A percentile compares a stretch with the other conserved stretches of the same genome.
Conservation (phyloP, 2,113 vertebrate species). For the Oreotrochilus melanogaster region DNA sequence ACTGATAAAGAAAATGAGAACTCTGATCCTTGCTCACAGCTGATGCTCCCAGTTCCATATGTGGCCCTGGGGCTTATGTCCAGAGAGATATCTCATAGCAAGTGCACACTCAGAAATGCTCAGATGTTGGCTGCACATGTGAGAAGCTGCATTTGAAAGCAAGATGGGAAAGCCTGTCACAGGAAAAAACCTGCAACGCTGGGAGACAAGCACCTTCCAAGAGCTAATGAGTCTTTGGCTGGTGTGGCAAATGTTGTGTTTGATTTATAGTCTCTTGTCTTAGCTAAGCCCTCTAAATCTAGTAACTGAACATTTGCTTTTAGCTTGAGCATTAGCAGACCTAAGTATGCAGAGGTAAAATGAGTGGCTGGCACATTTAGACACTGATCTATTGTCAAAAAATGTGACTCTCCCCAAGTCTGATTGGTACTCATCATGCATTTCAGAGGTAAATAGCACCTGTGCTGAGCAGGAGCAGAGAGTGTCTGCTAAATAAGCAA, state of each 20-base stretch:
- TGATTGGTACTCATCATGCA: not conserved
- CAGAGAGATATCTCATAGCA: not conserved
- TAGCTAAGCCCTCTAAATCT: not conserved
- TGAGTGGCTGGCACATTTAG: not conserved
- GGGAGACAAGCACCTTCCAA: not conserved
- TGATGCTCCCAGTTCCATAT: not conserved
- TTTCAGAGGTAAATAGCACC: slow-evolving; percentile 18
- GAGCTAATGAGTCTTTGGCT: not conserved
- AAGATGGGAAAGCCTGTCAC: not conserved
- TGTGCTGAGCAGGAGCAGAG: not conserved
- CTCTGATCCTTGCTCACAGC: not conserved
- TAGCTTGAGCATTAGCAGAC: not conserved
- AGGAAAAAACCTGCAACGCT: not conserved
- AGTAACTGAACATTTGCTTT: not conserved
- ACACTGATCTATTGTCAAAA: not conserved
- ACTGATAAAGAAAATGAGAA: not conserved
- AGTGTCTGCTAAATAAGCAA: not conserved
- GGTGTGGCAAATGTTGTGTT: fast-evolving
- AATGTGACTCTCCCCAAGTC: not conserved
- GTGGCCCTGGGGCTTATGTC: not conserved
- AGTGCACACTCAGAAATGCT: not conserved
- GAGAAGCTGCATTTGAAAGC: not conserved
- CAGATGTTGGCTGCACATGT: not conserved
- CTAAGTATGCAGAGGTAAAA: not conserved
- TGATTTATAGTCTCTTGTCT: not conserved